Conservation (phyloP, 2,113 vertebrate species). For the Campylomormyrus numenius region DNA sequence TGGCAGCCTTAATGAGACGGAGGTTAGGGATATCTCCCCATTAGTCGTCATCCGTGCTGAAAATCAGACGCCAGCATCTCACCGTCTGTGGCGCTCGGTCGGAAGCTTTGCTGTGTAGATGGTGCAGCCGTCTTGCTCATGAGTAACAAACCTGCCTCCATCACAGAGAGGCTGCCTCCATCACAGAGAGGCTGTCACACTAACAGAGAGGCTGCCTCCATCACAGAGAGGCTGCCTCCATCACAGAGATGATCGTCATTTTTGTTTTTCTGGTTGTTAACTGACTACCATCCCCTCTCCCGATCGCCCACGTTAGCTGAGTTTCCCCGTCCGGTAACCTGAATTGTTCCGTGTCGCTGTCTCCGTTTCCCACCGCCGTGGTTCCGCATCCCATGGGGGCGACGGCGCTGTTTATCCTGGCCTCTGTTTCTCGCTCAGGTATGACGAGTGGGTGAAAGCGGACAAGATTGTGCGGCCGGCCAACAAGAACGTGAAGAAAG, state of each 20-base stretch:
- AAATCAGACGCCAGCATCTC: background rate
- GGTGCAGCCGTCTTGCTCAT: background rate
- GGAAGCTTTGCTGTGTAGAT: background rate
- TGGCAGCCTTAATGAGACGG: background rate
- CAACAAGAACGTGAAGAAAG: slow-evolving; percentile 95
- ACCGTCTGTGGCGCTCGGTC: background rate
- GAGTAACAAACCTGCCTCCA: background rate
- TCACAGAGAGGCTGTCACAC: background rate
- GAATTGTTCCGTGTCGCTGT: background rate
- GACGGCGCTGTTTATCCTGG: slow-evolving; percentile 29
- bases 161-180: background rate
- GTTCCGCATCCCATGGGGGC: background rate
- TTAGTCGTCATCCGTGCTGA: background rate
- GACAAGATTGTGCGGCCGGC: slow-evolving; percentile 93
- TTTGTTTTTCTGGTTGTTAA: background rate
- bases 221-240: background rate
- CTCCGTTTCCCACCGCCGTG: background rate
- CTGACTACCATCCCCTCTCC: background rate
- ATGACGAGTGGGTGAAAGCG: slow-evolving; percentile 96
- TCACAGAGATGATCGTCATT: background rate
- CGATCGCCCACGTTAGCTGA: background rate
- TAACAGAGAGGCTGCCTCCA: background rate
- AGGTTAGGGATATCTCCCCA: background rate
- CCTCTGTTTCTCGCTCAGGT: slow-evolving; percentile 63
- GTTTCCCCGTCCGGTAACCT: background rate